A percentile compares a stretch with the other conserved stretches of the same genome.
phyloP scores from a whole-genome alignment of 1,140 invertebrate genomes.

The Uloborus diversus region DNA sequence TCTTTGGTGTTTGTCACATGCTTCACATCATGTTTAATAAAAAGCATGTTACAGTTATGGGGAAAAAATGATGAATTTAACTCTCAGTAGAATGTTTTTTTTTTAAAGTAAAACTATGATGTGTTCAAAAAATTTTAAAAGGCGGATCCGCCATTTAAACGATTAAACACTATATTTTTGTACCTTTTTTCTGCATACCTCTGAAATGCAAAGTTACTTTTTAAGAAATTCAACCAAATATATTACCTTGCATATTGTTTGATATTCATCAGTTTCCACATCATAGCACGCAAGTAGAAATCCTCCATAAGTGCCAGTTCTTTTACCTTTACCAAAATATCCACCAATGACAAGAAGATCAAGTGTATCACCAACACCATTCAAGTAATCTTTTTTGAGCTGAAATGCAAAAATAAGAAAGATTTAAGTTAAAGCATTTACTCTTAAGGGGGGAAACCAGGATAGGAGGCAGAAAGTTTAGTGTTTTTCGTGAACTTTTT shows the following conservation, averaged over 20 bases:
- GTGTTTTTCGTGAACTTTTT: too few relatives aligned
- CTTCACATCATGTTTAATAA: too few relatives aligned
- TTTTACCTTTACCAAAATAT: slow-evolving; percentile 92
- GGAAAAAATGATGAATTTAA: neutral
- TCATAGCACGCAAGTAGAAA: slow-evolving; percentile 98
- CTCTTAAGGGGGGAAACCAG: too few relatives aligned
- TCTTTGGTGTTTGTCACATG: too few relatives aligned
- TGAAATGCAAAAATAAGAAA: slow-evolving; percentile 60
- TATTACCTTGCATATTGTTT: slow-evolving; percentile 86
- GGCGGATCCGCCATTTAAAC: too few relatives aligned
- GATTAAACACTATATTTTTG: too few relatives aligned
- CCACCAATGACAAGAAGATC: slow-evolving; percentile 92
- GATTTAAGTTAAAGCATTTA: slow-evolving; percentile 3
- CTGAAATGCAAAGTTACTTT: neutral
- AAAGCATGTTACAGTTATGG: too few relatives aligned
- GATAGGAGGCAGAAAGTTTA: too few relatives aligned
- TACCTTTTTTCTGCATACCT: too few relatives aligned
- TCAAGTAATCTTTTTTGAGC: slow-evolving; percentile 73
- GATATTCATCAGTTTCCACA: slow-evolving; percentile 90
- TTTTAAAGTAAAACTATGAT: too few relatives aligned
- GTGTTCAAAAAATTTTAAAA: too few relatives aligned
- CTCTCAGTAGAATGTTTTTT: neutral
- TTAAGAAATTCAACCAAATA: neutral
- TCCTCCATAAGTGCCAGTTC: slow-evolving; percentile 93
- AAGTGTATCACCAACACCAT: slow-evolving; percentile 72